These are phyloP conservation scores for Lepidurus couesii DNA, from an alignment of 1,140 invertebrate species.

Conservation along the genomic window DNA sequence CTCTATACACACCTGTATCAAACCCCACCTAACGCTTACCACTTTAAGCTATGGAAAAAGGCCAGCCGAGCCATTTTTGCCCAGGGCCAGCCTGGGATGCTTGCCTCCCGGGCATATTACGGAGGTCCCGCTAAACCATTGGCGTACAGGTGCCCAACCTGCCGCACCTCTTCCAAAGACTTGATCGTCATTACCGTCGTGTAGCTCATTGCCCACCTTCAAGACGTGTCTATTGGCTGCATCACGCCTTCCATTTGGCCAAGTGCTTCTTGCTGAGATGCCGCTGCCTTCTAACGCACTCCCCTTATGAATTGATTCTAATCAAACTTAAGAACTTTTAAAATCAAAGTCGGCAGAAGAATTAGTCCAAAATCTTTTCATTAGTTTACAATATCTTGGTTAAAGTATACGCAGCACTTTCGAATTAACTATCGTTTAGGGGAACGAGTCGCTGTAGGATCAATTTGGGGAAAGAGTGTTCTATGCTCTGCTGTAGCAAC, in stretches of 20 bases:
- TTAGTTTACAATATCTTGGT: too few relatives aligned
- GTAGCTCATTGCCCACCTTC: constrained; percentile 14
- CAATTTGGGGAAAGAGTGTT: not conserved
- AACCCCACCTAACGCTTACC: constrained; percentile 17
- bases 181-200: not conserved
- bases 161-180: not conserved
- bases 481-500: not conserved
- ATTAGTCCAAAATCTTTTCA: too few relatives aligned
- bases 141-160: constrained; percentile 20
- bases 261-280: not conserved
- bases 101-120: constrained; percentile 2
- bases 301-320: not conserved
- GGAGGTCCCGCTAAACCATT: constrained; percentile 18
- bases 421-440: not conserved
- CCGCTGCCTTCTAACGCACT: not conserved
- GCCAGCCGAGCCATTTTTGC: not conserved
- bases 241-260: not conserved
- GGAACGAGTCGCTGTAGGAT: not conserved
- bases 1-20: constrained; percentile 18
- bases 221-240: constrained; percentile 17
- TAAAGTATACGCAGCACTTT: too few relatives aligned
- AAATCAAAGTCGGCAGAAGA: too few relatives aligned
- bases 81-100: not conserved
- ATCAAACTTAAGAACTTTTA: too few relatives aligned
- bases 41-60: not conserved